Percentiles rank a stretch among this genome's conserved stretches.
Conservation (phyloP, 30 jellyfish, hydroid and myxozoan species). For the Aurelia aurita region DNA sequence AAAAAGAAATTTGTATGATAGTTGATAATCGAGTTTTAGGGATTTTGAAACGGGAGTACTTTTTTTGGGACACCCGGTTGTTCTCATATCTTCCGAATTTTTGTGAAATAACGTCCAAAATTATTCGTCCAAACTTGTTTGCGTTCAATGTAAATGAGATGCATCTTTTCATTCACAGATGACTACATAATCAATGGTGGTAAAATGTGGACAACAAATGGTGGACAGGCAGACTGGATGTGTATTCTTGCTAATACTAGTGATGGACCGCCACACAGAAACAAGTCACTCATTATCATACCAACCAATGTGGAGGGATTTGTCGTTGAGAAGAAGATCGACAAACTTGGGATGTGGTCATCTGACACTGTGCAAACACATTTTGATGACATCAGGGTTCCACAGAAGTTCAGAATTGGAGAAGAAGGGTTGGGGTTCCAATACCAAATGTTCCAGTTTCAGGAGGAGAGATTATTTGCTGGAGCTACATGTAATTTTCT, state of each 20-base stretch:
- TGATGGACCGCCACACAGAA: conserved; percentile 89
- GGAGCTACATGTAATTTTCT: conserved; percentile 73
- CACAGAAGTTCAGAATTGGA: conserved; percentile 97
- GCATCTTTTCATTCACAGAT: conserved; percentile 38
- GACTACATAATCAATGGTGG: conserved; percentile 98
- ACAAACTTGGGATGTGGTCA: conserved; percentile 94
- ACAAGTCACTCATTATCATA: conserved; percentile 86
- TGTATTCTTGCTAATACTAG: conserved; percentile 97
- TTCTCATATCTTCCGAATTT: too few relatives aligned
- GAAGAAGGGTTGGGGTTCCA: conserved; percentile 97
- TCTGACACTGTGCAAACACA: conserved; percentile 98
- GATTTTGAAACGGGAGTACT: too few relatives aligned
- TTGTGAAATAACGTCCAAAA: too few relatives aligned
- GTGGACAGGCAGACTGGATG: conserved; percentile 99
- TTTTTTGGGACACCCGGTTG: too few relatives aligned
- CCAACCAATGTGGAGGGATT: conserved; percentile 94
- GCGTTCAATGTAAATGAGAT: too few relatives aligned
- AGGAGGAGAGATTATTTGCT: conserved; percentile 94
- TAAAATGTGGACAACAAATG: conserved; percentile 99
- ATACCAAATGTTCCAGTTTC: conserved; percentile 97
- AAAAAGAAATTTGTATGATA: too few relatives aligned
- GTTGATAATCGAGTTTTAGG: too few relatives aligned
- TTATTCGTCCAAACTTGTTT: too few relatives aligned
- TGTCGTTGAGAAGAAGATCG: conserved; percentile 63
- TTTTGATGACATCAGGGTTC: conserved; percentile 96